phyloP scores from a whole-genome alignment of 2,888 invertebrate species.

The Patella depressa region DNA sequence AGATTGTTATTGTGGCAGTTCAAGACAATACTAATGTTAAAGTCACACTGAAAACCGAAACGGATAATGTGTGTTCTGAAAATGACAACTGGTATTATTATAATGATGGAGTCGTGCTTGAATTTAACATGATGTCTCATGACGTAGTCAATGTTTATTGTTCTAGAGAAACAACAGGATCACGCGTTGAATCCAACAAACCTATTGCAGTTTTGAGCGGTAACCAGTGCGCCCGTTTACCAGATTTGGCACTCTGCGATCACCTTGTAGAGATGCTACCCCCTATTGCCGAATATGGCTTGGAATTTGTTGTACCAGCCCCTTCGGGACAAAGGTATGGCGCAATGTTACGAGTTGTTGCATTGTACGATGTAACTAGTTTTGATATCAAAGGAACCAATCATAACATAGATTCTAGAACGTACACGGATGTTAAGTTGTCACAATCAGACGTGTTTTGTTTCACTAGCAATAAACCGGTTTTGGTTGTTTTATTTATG shows the following conservation, averaged over 20 bases:
- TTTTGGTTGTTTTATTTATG: background rate
- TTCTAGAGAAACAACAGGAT: background rate
- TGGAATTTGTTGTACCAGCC: background rate
- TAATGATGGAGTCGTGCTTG: background rate
- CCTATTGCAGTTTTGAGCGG: background rate
- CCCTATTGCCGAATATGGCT: background rate
- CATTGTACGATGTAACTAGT: background rate
- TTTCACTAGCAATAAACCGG: background rate
- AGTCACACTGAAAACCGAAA: background rate
- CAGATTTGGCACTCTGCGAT: background rate
- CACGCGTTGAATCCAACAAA: background rate
- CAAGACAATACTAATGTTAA: background rate
- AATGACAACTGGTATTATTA: background rate
- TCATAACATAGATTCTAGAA: background rate
- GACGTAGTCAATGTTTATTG: background rate
- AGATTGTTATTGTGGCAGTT: background rate
- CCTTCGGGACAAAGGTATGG: background rate
- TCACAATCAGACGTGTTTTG: background rate
- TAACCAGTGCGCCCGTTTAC: background rate
- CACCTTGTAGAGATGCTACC: background rate
- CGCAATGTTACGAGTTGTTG: background rate
- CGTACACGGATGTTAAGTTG: background rate
- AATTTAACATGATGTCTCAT: background rate
- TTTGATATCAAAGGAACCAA: background rate
- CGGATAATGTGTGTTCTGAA: background rate